phyloP scores from a whole-genome alignment of 2,888 invertebrate genomes.

The Trichacis sp. region DNA sequence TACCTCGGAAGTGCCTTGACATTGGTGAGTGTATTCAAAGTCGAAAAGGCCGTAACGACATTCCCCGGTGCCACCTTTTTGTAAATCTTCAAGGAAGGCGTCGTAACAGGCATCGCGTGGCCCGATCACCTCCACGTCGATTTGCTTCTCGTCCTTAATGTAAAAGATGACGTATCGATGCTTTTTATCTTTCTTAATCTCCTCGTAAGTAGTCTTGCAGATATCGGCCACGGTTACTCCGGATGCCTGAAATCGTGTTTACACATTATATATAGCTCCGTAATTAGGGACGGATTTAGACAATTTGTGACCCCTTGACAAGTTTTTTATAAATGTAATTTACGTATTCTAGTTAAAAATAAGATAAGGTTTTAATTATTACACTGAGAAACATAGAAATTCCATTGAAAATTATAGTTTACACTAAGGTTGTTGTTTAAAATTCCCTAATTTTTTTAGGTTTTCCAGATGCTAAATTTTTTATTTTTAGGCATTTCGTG shows the following conservation, averaged over 20 bases:
- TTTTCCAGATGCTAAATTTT: no score
- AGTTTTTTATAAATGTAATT: no score
- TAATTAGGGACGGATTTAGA: no score
- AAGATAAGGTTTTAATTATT: no score
- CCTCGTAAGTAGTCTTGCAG: slow-evolving; percentile 95
- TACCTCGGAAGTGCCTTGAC: slow-evolving; percentile 93
- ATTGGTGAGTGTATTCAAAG: slow-evolving; percentile 97
- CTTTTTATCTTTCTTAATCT: slow-evolving; percentile 97
- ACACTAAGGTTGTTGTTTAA: no score
- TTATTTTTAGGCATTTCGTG: no score
- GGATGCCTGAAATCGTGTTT: slow-evolving; percentile 79
- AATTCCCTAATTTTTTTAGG: no score
- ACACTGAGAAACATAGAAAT: no score
- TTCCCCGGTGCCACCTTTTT: slow-evolving; percentile 90
- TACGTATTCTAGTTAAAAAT: no score
- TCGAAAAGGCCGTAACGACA: slow-evolving; percentile 99
- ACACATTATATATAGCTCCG: no score
- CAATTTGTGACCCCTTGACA: no score
- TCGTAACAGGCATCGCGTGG: slow-evolving; percentile 93
- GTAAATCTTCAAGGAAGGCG: slow-evolving; percentile 92
- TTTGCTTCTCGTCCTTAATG: slow-evolving; percentile 95
- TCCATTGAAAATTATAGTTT: no score
- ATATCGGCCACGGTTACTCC: slow-evolving; percentile 96
- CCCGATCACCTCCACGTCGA: slow-evolving; percentile 93
- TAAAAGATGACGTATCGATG: slow-evolving; percentile 97